Evolutionary conservation across 1,140 invertebrate species (phyloP).

Genomic region (Dreissena polymorpha): DNA sequence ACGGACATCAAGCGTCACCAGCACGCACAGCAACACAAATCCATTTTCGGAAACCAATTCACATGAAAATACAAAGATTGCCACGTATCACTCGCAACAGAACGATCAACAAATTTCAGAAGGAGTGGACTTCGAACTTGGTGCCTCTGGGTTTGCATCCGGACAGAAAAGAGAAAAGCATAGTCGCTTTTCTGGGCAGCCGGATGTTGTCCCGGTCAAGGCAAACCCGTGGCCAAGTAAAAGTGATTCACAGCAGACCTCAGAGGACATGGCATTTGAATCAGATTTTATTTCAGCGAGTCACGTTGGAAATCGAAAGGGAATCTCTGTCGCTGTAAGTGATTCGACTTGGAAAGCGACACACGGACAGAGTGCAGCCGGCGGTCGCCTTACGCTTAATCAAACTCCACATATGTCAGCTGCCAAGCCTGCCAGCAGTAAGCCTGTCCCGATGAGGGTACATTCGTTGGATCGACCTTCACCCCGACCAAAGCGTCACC

Average conservation of each 20-base stretch:
- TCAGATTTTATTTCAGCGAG: conserved; percentile 33
- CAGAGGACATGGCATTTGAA: conserved; percentile 33
- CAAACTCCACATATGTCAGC: background rate
- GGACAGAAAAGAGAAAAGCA: conserved; percentile 22
- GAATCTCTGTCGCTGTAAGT: background rate
- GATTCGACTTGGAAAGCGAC: background rate
- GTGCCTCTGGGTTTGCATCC: conserved; percentile 41
- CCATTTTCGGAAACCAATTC: conserved; percentile 20
- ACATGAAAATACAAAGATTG: background rate
- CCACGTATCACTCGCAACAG: background rate
- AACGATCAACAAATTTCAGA: background rate
- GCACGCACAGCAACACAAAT: conserved; percentile 26
- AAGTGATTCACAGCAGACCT: background rate
- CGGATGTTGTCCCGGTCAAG: conserved; percentile 15
- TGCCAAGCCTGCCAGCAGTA: conserved; percentile 3
- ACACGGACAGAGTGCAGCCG: background rate
- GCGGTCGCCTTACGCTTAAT: background rate
- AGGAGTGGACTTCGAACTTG: conserved; percentile 15
- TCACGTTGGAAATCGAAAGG: background rate
- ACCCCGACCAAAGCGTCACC: conserved; percentile 6
- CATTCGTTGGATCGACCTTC: conserved; percentile 41
- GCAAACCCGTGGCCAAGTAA: conserved; percentile 11
- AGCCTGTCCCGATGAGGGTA: conserved; percentile 15
- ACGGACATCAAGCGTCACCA: conserved; percentile 7
- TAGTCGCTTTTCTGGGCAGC: conserved; percentile 39